Evolutionary conservation across 2,113 vertebrate species (phyloP).

Genomic region (Sorex fumeus): DNA sequence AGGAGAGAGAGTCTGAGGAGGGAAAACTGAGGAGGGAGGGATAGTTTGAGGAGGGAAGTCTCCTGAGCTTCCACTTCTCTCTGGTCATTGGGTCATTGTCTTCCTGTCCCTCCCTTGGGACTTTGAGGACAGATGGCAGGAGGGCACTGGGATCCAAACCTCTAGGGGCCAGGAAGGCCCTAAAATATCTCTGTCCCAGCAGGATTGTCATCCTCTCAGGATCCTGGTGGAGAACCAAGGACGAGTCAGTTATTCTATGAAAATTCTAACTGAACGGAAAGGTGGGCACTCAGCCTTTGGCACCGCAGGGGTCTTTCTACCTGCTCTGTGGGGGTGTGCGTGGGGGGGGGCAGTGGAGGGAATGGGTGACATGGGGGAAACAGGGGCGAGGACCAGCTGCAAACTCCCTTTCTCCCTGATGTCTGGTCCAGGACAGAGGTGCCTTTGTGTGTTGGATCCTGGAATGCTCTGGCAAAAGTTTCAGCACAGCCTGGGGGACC

Average conservation of each 20-base stretch:
- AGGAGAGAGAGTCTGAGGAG: too few species aligned
- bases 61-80: background rate
- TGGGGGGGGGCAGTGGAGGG: too few species aligned
- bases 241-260: conserved; percentile 90
- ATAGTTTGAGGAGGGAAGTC: too few species aligned
- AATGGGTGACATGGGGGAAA: background rate
- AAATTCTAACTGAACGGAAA: conserved; percentile 94
- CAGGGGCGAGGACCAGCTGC: background rate
- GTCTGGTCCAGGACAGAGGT: background rate
- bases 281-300: conserved; percentile 85
- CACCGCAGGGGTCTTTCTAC: background rate
- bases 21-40: background rate
- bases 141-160: background rate
- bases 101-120: background rate
- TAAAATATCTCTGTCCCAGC: background rate
- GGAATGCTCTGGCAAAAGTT: background rate
- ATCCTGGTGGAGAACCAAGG: conserved; percentile 96
- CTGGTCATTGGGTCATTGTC: background rate
- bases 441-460: background rate
- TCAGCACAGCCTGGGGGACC: background rate
- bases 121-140: background rate
- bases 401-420: background rate
- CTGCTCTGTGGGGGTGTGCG: too few species aligned
- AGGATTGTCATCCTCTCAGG: conserved; percentile 89
- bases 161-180: fast-evolving